Evolutionary conservation across 2,113 vertebrate genomes (phyloP), one percentile per base, ranked within the genome.

Genomic region (Urocitellus parryii): DNA sequence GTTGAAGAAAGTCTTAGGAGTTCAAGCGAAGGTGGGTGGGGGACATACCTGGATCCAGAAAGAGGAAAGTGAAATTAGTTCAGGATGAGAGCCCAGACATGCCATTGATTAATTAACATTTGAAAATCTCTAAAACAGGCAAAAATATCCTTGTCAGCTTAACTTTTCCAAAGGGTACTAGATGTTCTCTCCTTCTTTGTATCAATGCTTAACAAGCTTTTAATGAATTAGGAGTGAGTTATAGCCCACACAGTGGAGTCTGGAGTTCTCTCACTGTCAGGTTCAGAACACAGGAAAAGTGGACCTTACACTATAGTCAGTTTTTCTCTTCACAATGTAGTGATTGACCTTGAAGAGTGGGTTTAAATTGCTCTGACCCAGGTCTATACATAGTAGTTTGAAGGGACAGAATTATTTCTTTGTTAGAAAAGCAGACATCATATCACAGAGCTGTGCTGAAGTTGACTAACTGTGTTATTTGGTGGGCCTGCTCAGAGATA

Each of bases 331-430:
- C 27, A 39, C 56, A 80, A 63, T n/a, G 34, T 29, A 56, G 4
- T 25, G 48, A 17, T 79, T 97, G 48, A 48, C 48, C 48, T 48
- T 48, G 58, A 88, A 68, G 34, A 22, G 25, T 32, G 56, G n/a
- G 24, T 93, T 96, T 96, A 70, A 65, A 85, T 96, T 85, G 67
- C 34, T 85, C n/a, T 13, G 29, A 65, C 39, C 29, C 32, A 68
- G 93, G 32, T 87, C 76, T 32, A 72, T 29, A 87, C 79, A 39
- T 8, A 73, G 45, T 95, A 80, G 37, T 29, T 87, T 93, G 84
- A 11, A 80, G 45, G 34, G 51, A 92, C 78, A 82, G 39, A 85
- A 86, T 92, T 94, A 90, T 84, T 93, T 94, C 95, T 90, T 90
- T 90, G 61, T 93, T 90, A 82, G 63, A 70, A 85, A 88, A 88